Evolutionary conservation across 2,113 vertebrate genomes (phyloP).

Genomic region (Sylvia atricapilla): DNA sequence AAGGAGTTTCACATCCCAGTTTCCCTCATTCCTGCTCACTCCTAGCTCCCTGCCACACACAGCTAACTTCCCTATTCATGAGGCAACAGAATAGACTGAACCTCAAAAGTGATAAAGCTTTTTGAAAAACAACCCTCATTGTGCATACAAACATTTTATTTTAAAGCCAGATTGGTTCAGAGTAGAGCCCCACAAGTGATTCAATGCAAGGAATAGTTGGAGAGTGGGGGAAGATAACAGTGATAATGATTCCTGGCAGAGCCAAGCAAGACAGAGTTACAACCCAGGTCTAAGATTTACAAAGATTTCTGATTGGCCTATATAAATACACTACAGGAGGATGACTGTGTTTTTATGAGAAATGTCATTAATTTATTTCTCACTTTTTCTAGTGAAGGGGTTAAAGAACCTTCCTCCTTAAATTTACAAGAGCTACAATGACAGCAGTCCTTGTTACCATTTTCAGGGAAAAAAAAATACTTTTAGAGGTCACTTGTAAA

Average conservation of each 20-base stretch:
- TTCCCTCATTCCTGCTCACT: neutral
- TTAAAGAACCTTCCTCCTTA: neutral
- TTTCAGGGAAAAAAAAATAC: neutral
- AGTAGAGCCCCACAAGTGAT: neutral
- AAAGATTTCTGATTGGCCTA: neutral
- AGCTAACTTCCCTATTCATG: neutral
- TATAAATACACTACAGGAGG: neutral
- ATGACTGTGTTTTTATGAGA: neutral
- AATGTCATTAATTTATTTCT: neutral
- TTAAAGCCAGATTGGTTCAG: neutral
- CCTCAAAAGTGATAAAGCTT: neutral
- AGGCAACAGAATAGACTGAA: neutral
- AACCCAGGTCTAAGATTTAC: neutral
- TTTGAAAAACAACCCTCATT: neutral
- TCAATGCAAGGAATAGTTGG: neutral
- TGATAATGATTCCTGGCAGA: neutral
- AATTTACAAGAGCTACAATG: neutral
- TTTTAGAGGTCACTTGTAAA: neutral
- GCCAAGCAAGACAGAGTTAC: neutral
- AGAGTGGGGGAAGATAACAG: neutral
- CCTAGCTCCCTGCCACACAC: neutral
- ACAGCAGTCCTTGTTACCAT: neutral
- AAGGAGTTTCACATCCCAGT: neutral
- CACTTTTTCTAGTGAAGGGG: neutral
- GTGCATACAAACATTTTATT: neutral